These are phyloP conservation scores for Lytechinus variegatus DNA, from an alignment of 35 echinoderm and acorn worm species.

Conservation along the genomic window DNA sequence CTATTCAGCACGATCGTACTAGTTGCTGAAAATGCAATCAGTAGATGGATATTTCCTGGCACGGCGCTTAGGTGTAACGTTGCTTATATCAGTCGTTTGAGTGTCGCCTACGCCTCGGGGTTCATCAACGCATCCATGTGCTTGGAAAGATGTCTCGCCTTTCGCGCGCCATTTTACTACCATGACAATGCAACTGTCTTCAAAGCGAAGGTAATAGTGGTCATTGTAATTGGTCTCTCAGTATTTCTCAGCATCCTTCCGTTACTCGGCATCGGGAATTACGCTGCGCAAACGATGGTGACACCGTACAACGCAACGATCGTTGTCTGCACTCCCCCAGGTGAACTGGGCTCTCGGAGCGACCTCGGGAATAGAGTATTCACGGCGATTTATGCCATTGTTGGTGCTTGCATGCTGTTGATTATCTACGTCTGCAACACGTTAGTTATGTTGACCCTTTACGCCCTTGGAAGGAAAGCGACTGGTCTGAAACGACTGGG, in stretches of 20 bases:
- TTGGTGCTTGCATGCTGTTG: not conserved
- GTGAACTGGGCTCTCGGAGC: not conserved
- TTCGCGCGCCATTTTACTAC: constrained; percentile 32
- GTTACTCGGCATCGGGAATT: constrained; percentile 1
- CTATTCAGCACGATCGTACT: not conserved
- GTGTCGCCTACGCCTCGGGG: not conserved
- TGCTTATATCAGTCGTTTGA: not conserved
- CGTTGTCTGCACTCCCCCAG: not conserved
- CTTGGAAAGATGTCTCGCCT: constrained; percentile 23
- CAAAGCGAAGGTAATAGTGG: not conserved
- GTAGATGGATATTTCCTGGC: not conserved
- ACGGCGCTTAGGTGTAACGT: constrained; percentile 16
- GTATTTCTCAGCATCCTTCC: not conserved
- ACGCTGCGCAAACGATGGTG: not conserved
- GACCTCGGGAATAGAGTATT: not conserved
- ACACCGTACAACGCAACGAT: not conserved
- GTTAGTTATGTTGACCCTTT: not conserved
- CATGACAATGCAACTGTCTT: constrained; percentile 21
- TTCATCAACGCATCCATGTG: constrained; percentile 43
- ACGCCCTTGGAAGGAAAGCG: not conserved
- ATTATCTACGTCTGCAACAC: constrained; percentile 13
- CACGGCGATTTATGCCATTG: not conserved
- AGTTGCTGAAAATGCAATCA: not conserved
- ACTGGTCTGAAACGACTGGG: not conserved
- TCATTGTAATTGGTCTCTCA: not conserved